phyloP scores from a whole-genome alignment of 2,797 vertebrate species.

The Hoplostethus atlanticus region DNA sequence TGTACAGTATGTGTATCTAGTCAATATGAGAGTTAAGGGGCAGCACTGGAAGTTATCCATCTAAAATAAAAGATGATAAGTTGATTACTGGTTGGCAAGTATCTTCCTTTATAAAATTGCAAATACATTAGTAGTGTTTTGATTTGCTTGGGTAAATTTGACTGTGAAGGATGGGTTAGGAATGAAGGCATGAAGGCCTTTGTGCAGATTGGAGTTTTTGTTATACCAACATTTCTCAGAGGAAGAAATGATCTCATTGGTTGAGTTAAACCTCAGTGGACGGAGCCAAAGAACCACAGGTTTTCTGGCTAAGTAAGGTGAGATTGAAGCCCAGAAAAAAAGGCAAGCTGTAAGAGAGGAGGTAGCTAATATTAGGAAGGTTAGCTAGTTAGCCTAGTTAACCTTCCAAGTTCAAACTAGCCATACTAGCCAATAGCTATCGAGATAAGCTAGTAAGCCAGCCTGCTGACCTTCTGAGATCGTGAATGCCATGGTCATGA shows the following conservation, averaged over 20 bases:
- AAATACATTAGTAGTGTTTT: slow-evolving; percentile 3
- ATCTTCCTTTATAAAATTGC: slow-evolving; percentile 14
- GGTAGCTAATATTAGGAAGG: too few relatives aligned
- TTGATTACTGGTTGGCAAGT: background rate
- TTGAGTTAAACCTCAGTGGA: too few relatives aligned
- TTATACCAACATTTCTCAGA: background rate
- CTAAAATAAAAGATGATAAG: slow-evolving; percentile 9
- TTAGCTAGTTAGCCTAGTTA: too few relatives aligned
- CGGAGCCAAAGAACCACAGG: too few relatives aligned
- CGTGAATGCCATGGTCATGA: too few relatives aligned
- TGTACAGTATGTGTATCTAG: slow-evolving; percentile 3
- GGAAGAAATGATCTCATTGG: background rate
- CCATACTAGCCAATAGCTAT: too few relatives aligned
- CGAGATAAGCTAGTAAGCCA: too few relatives aligned
- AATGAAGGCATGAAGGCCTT: background rate
- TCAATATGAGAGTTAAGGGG: background rate
- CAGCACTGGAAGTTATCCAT: background rate
- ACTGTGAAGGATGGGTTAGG: background rate
- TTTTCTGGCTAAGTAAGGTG: too few relatives aligned
- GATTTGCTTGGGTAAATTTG: background rate
- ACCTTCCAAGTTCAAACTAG: too few relatives aligned
- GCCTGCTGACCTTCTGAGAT: too few relatives aligned
- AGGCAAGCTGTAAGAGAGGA: too few relatives aligned
- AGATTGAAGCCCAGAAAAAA: too few relatives aligned
- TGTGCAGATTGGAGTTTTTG: background rate